Evolutionary conservation across 2,888 invertebrate genomes (phyloP), one percentile per base, ranked within the genome.

Genomic region (Acanthosepion esculentum): DNA sequence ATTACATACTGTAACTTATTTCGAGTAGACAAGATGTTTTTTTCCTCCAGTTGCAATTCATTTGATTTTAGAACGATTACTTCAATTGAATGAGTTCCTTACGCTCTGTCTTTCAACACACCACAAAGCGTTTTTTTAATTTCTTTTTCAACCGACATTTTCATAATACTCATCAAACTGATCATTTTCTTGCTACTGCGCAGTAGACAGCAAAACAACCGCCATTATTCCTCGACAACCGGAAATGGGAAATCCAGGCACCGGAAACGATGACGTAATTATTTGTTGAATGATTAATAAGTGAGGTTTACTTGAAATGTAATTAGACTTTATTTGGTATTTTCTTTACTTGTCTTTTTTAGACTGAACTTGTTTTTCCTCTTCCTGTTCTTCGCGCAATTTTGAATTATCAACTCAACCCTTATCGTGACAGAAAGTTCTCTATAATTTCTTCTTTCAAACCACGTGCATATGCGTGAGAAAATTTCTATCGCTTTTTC

Each of bases 231-330:
- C n/a, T n/a, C 78, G 78, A 15, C n/a, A n/a, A n/a, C n/a, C 78
- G 78, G 78, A 78, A 78, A n/a, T 78, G 78, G 5, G n/a, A 78
- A n/a, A 78, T 78, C 78, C 78, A 78, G 78, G 78, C 78, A 78
- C 78, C 78, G 78, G 78, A 78, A 78, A 78, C 18, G 78, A 78
- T 78, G 78, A 78, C n/a, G 78, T 33, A 78, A 78, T 78, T 78
- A 78, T 78, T 18, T 78, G n/a, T 78, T 78, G 78, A 78, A n/a
- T 78, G 15, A 78, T 78, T 78, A 78, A 78, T 78, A 78, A 78
- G n/a, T 78, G 78, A 78, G 78, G 78, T 78, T 78, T 78, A 78
- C 78, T 78, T 5, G 15, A 12, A 78, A 78, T 12, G 33, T 78
- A 78, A 78, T 78, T 78, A n/a, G 78, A 78, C 15, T 78, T 78